phyloP scores from a whole-genome alignment of 1,140 invertebrate genomes.

The Caenorhabditis inopinata region DNA sequence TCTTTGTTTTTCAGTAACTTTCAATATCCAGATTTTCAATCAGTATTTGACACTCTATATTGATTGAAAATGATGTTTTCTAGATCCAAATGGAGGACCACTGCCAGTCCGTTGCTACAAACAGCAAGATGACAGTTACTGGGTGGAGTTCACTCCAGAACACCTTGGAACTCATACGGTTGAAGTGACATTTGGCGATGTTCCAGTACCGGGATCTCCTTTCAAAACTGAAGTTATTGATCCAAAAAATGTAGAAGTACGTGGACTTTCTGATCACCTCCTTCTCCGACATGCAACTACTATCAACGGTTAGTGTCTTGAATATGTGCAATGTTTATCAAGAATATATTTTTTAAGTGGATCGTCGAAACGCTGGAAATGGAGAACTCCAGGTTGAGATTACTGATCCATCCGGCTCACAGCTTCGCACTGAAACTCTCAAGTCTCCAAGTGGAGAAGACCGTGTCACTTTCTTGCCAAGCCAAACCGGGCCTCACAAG shows the following conservation, averaged over 20 bases:
- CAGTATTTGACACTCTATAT: background rate
- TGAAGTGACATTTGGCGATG: slow-evolving; percentile 86
- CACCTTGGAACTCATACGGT: slow-evolving; percentile 74
- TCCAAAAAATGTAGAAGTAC: slow-evolving; percentile 73
- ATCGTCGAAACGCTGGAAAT: slow-evolving; percentile 52
- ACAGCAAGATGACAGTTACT: slow-evolving; percentile 86
- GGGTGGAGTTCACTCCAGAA: slow-evolving; percentile 86
- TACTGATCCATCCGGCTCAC: slow-evolving; percentile 59
- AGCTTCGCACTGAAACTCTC: slow-evolving; percentile 79
- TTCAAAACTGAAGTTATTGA: slow-evolving; percentile 93
- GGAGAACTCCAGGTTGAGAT: slow-evolving; percentile 43
- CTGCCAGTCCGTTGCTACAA: slow-evolving; percentile 90
- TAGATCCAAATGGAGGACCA: slow-evolving; percentile 81
- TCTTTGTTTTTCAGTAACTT: background rate
- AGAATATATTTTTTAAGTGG: slow-evolving; percentile 44
- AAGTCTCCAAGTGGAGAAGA: slow-evolving; percentile 75
- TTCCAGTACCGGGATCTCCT: slow-evolving; percentile 87
- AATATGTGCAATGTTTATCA: background rate
- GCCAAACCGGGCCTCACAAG: slow-evolving; percentile 83
- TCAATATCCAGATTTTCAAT: background rate
- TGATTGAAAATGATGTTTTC: background rate
- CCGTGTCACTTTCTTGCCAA: slow-evolving; percentile 81
- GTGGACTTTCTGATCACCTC: slow-evolving; percentile 67
- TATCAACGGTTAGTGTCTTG: slow-evolving; percentile 64
- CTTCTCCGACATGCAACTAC: slow-evolving; percentile 67